Percentiles rank a stretch among this genome's conserved stretches.
Evolutionary conservation across 2,113 vertebrate species (phyloP).

Genomic region (Dermatemys mawii): DNA sequence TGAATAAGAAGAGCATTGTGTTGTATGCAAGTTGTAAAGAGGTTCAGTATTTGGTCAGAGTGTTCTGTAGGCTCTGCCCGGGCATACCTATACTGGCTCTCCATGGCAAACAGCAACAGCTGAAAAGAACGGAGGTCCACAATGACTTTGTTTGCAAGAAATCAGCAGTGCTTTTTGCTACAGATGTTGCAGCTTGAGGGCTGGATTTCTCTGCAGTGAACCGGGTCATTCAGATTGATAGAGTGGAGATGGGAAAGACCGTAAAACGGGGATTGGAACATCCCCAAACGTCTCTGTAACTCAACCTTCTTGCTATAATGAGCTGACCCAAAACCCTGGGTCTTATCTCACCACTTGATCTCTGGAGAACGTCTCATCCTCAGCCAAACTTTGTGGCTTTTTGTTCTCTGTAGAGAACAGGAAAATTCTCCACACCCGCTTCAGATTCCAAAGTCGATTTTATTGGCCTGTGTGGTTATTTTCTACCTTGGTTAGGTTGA

Average conservation of each 20-base stretch:
- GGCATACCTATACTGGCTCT: conserved; percentile 91
- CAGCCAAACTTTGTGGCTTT: not conserved
- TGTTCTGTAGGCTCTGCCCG: conserved; percentile 92
- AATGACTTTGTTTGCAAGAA: conserved; percentile 92
- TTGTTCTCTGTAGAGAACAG: conserved; percentile 10
- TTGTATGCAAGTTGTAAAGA: conserved; percentile 98
- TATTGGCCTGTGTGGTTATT: conserved; percentile 30
- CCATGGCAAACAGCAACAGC: conserved; percentile 95
- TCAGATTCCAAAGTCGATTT: conserved; percentile 43
- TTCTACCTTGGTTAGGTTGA: conserved; percentile 22
- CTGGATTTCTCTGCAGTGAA: conserved; percentile 96
- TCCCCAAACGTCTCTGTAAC: not conserved
- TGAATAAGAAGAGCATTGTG: conserved; percentile 94
- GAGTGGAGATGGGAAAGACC: conserved; percentile 7
- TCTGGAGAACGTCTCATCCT: not conserved
- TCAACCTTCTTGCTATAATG: not conserved
- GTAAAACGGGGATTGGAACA: not conserved
- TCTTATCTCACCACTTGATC: conserved; percentile 20
- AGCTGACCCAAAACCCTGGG: not conserved
- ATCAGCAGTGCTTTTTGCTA: conserved; percentile 92
- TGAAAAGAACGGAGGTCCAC: conserved; percentile 97
- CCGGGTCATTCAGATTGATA: conserved; percentile 97
- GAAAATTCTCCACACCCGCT: conserved; percentile 8
- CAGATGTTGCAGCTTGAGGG: conserved; percentile 94
- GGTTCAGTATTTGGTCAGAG: conserved; percentile 92